These are phyloP conservation scores for Venturia canescens DNA, from an alignment of 1,140 invertebrate species.

Conservation along the genomic window DNA sequence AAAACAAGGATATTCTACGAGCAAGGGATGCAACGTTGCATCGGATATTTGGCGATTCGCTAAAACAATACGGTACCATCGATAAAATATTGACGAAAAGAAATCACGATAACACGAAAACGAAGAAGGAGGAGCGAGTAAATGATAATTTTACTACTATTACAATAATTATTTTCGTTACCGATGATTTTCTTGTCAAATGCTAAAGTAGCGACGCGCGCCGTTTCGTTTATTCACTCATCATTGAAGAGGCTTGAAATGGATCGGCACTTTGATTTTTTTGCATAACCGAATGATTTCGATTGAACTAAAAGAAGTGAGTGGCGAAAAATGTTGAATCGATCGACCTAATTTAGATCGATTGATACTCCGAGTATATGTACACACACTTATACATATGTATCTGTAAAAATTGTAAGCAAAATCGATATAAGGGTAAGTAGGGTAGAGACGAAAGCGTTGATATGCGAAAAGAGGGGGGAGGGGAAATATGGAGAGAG, in stretches of 20 bases:
- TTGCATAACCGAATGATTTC: slow-evolving; percentile 49
- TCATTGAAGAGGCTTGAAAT: slow-evolving; percentile 64
- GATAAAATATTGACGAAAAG: slow-evolving; percentile 43
- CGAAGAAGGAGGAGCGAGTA: slow-evolving; percentile 22
- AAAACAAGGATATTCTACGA: slow-evolving; percentile 42
- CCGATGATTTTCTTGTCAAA: slow-evolving; percentile 71
- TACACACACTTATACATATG: background rate
- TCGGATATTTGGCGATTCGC: slow-evolving; percentile 66
- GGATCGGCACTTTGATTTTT: slow-evolving; percentile 51
- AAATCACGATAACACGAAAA: slow-evolving; percentile 27
- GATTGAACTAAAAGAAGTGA: background rate
- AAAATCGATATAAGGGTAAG: background rate
- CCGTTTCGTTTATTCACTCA: slow-evolving; percentile 46
- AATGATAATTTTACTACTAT: slow-evolving; percentile 51
- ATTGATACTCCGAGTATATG: slow-evolving; percentile 9
- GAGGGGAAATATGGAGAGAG: background rate
- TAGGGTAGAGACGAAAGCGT: background rate
- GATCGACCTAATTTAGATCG: slow-evolving; percentile 23
- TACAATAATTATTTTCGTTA: slow-evolving; percentile 59
- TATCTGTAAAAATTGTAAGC: too few species aligned
- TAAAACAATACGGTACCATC: slow-evolving; percentile 56
- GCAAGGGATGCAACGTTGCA: slow-evolving; percentile 35
- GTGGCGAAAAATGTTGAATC: slow-evolving; percentile 21
- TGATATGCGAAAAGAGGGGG: background rate
- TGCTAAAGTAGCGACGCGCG: slow-evolving; percentile 65